Evolutionary conservation across 2,797 vertebrate genomes (phyloP).

Genomic region (Trichosurus vulpecula): DNA sequence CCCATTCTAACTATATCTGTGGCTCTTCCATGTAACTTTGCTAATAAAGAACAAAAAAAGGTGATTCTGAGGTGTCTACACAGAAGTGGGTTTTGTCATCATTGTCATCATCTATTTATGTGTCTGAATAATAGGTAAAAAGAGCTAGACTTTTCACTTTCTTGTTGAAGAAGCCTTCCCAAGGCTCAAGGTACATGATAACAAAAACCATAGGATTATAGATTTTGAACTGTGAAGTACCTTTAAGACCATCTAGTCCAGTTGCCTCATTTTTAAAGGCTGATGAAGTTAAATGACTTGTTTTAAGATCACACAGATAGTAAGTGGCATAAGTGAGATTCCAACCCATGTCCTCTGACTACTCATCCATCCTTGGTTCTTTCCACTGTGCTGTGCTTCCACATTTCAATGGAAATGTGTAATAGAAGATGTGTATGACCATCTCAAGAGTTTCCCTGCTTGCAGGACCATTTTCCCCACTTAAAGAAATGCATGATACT

Average conservation of each 20-base stretch:
- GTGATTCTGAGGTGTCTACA: background rate
- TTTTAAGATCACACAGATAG: background rate
- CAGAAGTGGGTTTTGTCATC: background rate
- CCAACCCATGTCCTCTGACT: background rate
- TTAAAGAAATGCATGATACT: background rate
- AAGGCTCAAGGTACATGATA: background rate
- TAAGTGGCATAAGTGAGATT: background rate
- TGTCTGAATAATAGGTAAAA: background rate
- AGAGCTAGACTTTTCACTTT: background rate
- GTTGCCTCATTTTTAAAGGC: background rate
- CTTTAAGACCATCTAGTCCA: background rate
- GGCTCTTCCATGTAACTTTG: conserved; percentile 7
- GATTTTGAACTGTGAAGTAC: background rate
- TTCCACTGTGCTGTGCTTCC: background rate
- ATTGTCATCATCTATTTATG: background rate
- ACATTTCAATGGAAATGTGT: background rate
- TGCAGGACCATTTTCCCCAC: background rate
- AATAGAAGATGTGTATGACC: background rate
- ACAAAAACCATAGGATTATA: background rate
- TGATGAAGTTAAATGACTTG: background rate
- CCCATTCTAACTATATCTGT: background rate
- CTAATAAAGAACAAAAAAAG: conserved; percentile 14
- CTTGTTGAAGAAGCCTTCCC: background rate
- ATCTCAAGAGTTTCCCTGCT: background rate
- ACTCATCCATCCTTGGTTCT: background rate